Evolutionary conservation across 2,797 vertebrate species (phyloP).

Genomic region (Orientallactaga sibirica): DNA sequence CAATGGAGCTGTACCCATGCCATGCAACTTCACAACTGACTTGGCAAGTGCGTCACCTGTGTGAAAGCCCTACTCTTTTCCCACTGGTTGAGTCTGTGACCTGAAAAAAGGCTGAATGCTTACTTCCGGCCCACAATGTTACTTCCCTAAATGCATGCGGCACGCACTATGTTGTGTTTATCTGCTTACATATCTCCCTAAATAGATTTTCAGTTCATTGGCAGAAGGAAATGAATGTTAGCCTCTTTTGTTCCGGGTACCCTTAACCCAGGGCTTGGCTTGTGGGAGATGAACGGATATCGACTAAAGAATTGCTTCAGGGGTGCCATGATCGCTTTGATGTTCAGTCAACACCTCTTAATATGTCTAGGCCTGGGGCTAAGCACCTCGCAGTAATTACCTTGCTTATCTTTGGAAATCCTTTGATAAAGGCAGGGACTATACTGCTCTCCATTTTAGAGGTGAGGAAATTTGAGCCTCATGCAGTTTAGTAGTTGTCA

Average conservation of each 20-base stretch:
- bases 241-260: not conserved
- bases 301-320: not conserved
- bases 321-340: not conserved
- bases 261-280: not conserved
- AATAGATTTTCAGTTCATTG: not conserved
- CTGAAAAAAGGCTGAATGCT: not conserved
- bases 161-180: not conserved
- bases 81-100: not conserved
- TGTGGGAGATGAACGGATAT: not conserved
- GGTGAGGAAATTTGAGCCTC: not conserved
- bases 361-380: not conserved
- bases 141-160: not conserved
- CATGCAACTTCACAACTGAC: not conserved
- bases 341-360: not conserved
- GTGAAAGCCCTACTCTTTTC: not conserved
- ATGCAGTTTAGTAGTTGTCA: not conserved
- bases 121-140: not conserved
- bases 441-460: not conserved
- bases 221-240: not conserved
- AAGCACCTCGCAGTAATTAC: not conserved
- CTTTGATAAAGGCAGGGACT: not conserved
- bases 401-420: not conserved
- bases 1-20: not conserved
- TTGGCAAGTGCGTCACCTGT: not conserved
- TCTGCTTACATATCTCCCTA: not conserved